Conservation (phyloP, 1,140 invertebrate species). For the Drosophila sp. region DNA sequence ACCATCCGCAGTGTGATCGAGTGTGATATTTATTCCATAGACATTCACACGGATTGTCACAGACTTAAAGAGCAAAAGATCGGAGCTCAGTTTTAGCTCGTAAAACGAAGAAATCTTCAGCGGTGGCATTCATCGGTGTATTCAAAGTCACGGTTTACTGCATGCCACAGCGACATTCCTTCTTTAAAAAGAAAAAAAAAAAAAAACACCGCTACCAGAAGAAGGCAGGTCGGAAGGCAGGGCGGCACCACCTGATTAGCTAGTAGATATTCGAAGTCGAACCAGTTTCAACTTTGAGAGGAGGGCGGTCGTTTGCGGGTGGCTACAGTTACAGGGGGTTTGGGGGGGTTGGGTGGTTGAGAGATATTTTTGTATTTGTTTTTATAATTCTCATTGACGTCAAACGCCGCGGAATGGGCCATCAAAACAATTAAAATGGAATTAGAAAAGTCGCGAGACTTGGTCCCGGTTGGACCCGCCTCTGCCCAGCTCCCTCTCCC, state of each 20-base stretch:
- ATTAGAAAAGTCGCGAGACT: constrained; percentile 70
- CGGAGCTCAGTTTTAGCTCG: constrained; percentile 5
- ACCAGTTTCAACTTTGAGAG: constrained; percentile 52
- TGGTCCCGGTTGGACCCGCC: constrained; percentile 13
- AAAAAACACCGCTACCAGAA: too few species aligned
- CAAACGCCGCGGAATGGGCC: constrained; percentile 53
- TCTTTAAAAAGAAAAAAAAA: neutral
- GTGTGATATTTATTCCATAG: constrained; percentile 24
- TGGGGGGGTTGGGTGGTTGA: neutral
- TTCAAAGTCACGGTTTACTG: constrained; percentile 63
- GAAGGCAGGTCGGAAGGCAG: constrained; percentile 12
- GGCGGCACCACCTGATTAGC: constrained; percentile 3
- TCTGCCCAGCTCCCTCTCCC: constrained; percentile 1
- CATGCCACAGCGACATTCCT: constrained; percentile 37
- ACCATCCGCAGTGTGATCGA: neutral
- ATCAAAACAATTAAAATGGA: constrained; percentile 71
- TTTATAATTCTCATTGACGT: constrained; percentile 77
- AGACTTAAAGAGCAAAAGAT: constrained; percentile 13
- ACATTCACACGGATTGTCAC: constrained; percentile 22
- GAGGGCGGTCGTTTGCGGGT: neutral
- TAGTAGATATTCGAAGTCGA: constrained; percentile 33
- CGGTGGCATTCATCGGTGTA: constrained; percentile 24
- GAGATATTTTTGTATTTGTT: constrained; percentile 58
- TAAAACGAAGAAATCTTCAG: neutral
- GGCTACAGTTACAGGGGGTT: neutral